Evolutionary conservation across 1,140 invertebrate species (phyloP).

Genomic region (Lutraria rhynchaena): DNA sequence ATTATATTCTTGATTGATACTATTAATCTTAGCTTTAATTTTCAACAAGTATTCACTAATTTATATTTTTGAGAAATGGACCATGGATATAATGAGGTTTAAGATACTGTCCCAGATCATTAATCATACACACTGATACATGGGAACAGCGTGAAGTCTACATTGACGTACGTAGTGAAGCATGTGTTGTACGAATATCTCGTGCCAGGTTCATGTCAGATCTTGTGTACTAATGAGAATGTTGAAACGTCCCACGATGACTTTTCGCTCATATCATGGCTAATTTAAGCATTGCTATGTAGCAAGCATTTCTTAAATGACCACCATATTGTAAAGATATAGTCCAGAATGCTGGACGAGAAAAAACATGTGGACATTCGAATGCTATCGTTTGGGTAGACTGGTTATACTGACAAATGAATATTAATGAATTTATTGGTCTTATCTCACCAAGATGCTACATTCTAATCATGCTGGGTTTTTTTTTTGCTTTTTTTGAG

Average conservation of each 20-base stretch:
- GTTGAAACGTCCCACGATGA: not conserved
- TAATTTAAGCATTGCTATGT: slow-evolving; percentile 8
- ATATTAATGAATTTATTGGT: not conserved
- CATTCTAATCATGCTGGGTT: not conserved
- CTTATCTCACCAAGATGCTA: not conserved
- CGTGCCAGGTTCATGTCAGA: slow-evolving; percentile 29
- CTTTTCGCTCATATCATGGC: not conserved
- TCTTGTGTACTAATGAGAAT: slow-evolving; percentile 27
- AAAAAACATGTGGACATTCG: not conserved
- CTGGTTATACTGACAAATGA: not conserved
- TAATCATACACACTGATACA: slow-evolving; percentile 3
- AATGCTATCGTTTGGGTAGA: not conserved
- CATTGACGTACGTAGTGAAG: slow-evolving; percentile 11
- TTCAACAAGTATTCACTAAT: not conserved
- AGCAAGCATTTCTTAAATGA: not conserved
- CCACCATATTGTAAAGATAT: not conserved
- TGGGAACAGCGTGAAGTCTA: not conserved
- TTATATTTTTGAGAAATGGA: slow-evolving; percentile 5
- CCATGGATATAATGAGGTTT: not conserved
- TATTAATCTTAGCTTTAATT: not conserved
- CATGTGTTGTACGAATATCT: slow-evolving; percentile 46
- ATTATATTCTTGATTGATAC: not conserved
- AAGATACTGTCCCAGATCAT: too few relatives aligned
- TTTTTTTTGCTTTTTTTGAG: too few relatives aligned
- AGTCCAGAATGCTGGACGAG: not conserved